Evolutionary conservation across 64 coral and sea anemone species (phyloP), one percentile per base, ranked within the genome.

Genomic region (Pocillopora verrucosa): DNA sequence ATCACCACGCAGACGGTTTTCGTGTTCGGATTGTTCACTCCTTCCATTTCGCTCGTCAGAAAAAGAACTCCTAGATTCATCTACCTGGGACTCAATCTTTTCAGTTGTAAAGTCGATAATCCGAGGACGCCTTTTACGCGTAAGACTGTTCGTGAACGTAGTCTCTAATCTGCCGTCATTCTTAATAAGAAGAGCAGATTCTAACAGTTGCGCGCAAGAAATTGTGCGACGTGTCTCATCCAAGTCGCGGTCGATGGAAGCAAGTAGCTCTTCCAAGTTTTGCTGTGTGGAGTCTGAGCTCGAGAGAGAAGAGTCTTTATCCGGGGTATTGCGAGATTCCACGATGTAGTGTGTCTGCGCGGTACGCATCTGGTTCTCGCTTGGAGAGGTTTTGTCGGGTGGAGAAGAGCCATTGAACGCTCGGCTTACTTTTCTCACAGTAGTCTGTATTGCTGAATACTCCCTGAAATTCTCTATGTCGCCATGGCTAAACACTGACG

Each of bases 201-300:
- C 95, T 20, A 97, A 79, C 10, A 97, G 72, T n/a, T 97, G 95
- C 14, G 95, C 95, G 41, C 81, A 88, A 45, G 86, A 94, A 34
- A 97, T 97, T 6, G 95, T 97, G 62, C 92, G 83, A 65, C 95
- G 89, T 11, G 95, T 97, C 56, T 97, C 95, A 26, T 93, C 95
- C 34, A 97, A 83, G 20, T 97, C 95, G 16, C 95, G 83, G 63
- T 97, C 95, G 19, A 97, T 97, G 1, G 95, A 97, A 9, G 82
- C 95, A 19, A 97, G 84, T 3, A 97, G 88, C 76, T 97, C 95
- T 9, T 97, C 95, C 11, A 97, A 76, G 76, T 88, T 88, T 35
- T 75, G 30, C 11, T 37, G 86, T 60, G 72, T 37, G 58, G 58
- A 75, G 25, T 77, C 86, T 88, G 86, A 76, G 73, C 60, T 72